A percentile compares a stretch with the other conserved stretches of the same genome.
phyloP scores from a whole-genome alignment of 1,140 invertebrate species.

The Riptortus pedestris region DNA sequence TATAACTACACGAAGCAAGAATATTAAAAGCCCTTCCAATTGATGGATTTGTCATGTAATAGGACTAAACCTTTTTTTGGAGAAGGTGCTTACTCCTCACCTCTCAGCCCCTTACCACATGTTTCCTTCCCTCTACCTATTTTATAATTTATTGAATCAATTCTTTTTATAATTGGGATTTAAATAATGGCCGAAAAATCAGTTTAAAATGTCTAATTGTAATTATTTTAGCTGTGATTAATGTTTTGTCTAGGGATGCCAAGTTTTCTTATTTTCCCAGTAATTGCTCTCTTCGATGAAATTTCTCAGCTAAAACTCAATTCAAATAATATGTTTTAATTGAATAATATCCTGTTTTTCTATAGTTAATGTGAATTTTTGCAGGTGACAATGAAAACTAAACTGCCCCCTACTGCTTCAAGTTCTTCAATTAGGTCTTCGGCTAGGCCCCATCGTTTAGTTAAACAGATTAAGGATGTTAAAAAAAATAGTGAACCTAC shows the following conservation, averaged over 20 bases:
- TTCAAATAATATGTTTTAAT: too few species aligned
- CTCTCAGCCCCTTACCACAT: slow-evolving; percentile 6
- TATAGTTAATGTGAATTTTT: too few species aligned
- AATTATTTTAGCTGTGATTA: too few species aligned
- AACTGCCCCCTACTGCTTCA: neutral
- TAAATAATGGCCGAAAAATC: too few species aligned
- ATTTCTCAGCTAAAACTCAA: too few species aligned
- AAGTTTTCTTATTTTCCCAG: too few species aligned
- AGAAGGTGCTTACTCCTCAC: neutral
- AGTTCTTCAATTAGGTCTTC: neutral
- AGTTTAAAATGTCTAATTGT: too few species aligned
- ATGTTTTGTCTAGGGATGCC: too few species aligned
- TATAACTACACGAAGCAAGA: too few species aligned
- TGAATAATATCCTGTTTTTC: too few species aligned
- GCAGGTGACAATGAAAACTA: neutral
- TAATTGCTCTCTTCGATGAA: too few species aligned
- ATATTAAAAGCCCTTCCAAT: neutral
- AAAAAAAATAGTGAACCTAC: neutral
- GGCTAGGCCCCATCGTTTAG: neutral
- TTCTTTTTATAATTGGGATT: too few species aligned
- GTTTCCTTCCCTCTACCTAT: neutral
- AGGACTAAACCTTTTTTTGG: neutral
- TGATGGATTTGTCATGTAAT: neutral
- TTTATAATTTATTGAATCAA: neutral
- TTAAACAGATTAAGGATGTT: neutral